Conservation (phyloP, 2,888 invertebrate genomes). For the Geotrupes spiniger region DNA sequence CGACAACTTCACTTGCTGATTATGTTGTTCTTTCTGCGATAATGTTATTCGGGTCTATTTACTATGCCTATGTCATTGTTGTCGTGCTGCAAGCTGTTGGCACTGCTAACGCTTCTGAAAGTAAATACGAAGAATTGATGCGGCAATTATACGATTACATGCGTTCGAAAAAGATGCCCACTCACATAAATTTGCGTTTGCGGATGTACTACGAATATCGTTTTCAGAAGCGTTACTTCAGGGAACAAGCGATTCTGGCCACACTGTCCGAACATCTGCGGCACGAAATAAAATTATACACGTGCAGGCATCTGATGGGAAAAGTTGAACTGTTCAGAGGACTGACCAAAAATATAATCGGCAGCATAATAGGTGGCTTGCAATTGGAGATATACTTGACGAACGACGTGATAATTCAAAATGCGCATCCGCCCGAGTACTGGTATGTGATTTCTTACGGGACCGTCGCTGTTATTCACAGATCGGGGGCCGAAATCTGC, state of each 20-base stretch:
- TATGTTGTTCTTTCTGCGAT: constrained; percentile 29
- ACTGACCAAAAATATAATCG: constrained; percentile 51
- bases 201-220: constrained; percentile 46
- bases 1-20: constrained; percentile 24
- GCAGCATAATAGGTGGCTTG: constrained; percentile 54
- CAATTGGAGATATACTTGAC: constrained; percentile 55
- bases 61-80: constrained; percentile 37
- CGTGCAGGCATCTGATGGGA: constrained; percentile 55
- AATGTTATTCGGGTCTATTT: constrained; percentile 31
- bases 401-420: constrained; percentile 51
- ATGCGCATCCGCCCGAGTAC: constrained; percentile 45
- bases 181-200: constrained; percentile 43
- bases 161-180: constrained; percentile 46
- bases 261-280: constrained; percentile 44
- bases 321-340: constrained; percentile 56
- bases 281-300: constrained; percentile 56
- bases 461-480: constrained; percentile 50
- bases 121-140: constrained; percentile 48
- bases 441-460: constrained; percentile 56
- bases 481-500: constrained; percentile 52
- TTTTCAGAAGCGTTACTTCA: constrained; percentile 48
- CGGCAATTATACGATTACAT: constrained; percentile 48
- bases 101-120: constrained; percentile 38
- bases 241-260: constrained; percentile 43
- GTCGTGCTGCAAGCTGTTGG: constrained; percentile 40